phyloP scores from a whole-genome alignment of 2,888 invertebrate species.

The Athalia rosae region DNA sequence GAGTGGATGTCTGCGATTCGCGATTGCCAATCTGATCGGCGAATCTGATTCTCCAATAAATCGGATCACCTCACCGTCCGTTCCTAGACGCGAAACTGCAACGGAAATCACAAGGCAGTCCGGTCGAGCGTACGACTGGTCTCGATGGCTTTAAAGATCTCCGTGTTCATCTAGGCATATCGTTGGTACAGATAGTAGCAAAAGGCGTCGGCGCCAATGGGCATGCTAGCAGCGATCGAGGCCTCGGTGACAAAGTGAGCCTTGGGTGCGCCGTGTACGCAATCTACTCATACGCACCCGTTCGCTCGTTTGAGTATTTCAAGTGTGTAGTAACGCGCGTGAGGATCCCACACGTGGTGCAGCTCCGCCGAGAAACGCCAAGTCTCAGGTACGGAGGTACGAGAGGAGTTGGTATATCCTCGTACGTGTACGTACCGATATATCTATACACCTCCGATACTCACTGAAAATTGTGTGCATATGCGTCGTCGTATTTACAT shows the following conservation, averaged over 20 bases:
- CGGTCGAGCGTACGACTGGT: background rate
- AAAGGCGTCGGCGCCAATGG: conserved; percentile 46
- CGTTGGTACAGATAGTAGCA: conserved; percentile 19
- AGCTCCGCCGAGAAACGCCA: conserved; percentile 9
- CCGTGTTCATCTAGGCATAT: conserved; percentile 21
- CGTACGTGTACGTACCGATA: background rate
- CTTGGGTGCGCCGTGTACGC: conserved; percentile 63
- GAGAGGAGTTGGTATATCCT: conserved; percentile 2
- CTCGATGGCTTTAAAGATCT: conserved; percentile 2
- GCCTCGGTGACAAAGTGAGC: conserved; percentile 67
- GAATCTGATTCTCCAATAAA: too few relatives aligned
- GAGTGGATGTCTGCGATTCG: too few relatives aligned
- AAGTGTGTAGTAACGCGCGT: conserved; percentile 23
- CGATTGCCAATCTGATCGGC: too few relatives aligned
- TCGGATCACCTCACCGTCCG: too few relatives aligned
- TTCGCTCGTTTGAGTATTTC: background rate
- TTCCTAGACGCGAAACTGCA: too few relatives aligned
- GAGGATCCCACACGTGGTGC: conserved; percentile 36
- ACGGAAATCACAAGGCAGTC: too few relatives aligned
- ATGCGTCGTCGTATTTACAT: background rate
- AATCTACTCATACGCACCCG: conserved; percentile 48
- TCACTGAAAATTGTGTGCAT: background rate
- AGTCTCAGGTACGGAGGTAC: conserved; percentile 33
- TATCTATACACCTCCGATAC: background rate
- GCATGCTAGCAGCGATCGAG: conserved; percentile 53